Evolutionary conservation across 2,888 invertebrate genomes (phyloP).

Genomic region (Philopedon plagiatum): DNA sequence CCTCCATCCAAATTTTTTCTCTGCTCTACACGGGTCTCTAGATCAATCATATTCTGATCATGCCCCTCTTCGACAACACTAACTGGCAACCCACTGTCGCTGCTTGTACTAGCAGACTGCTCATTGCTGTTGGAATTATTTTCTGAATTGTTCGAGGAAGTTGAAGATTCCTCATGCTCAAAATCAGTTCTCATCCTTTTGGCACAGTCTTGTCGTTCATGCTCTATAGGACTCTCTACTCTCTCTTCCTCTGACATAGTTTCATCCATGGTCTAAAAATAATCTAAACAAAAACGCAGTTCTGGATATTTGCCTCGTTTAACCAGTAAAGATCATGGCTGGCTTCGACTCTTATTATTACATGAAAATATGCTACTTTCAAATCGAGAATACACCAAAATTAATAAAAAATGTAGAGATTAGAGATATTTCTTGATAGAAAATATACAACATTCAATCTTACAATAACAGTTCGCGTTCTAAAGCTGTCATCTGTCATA

Average conservation of each 20-base stretch:
- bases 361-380: not conserved
- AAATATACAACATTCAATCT: constrained; percentile 17
- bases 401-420: not conserved
- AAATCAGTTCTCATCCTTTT: constrained; percentile 63
- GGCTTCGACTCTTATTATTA: not conserved
- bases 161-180: constrained; percentile 57
- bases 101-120: constrained; percentile 59
- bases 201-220: constrained; percentile 51
- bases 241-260: constrained; percentile 56
- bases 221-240: constrained; percentile 46
- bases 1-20: not conserved
- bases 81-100: constrained; percentile 58
- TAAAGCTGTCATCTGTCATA: constrained; percentile 6
- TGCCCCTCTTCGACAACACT: constrained; percentile 55
- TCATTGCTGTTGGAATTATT: constrained; percentile 48
- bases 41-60: not conserved
- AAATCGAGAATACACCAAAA: not conserved
- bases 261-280: constrained; percentile 59
- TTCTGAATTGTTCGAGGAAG: constrained; percentile 55
- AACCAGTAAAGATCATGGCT: constrained; percentile 11
- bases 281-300: constrained; percentile 37
- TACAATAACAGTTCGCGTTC: not conserved
- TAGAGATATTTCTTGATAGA: not conserved
- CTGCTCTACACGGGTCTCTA: not conserved
- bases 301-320: constrained; percentile 10